Conservation (phyloP, 2,888 invertebrate genomes). For the Zonitis immaculata region DNA sequence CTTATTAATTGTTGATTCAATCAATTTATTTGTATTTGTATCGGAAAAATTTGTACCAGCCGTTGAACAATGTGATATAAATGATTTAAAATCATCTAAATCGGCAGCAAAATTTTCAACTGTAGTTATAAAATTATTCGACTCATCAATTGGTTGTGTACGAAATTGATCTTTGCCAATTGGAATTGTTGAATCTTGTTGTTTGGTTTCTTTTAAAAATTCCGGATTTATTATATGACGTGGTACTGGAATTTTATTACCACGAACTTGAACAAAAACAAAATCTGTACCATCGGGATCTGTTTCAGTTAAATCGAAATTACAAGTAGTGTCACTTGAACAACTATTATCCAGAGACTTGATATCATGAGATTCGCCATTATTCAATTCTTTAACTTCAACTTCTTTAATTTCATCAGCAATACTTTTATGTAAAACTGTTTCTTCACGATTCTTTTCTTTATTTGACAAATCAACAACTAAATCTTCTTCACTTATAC, state of each 20-base stretch:
- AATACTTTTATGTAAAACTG: neutral
- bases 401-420: neutral
- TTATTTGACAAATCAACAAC: constrained; percentile 11
- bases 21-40: neutral
- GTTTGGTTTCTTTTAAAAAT: neutral
- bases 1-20: neutral
- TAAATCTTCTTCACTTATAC: constrained; percentile 13
- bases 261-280: neutral
- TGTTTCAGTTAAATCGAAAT: neutral
- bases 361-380: constrained; percentile 10
- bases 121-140: neutral
- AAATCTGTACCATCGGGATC: neutral
- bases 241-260: neutral
- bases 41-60: constrained; percentile 34
- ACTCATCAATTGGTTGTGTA: neutral
- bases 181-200: neutral
- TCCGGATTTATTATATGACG: neutral
- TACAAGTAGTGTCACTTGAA: constrained; percentile 12
- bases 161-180: neutral
- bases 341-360: constrained; percentile 10
- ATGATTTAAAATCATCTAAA: constrained; percentile 6
- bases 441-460: no score
- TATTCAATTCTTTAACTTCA: neutral
- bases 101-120: neutral
- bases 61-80: constrained; percentile 33